A percentile compares a stretch with the other conserved stretches of the same genome.
These are phyloP conservation scores for Brachypodius melanocephalos DNA, from an alignment of 2,113 vertebrate genomes.

Conservation along the genomic window DNA sequence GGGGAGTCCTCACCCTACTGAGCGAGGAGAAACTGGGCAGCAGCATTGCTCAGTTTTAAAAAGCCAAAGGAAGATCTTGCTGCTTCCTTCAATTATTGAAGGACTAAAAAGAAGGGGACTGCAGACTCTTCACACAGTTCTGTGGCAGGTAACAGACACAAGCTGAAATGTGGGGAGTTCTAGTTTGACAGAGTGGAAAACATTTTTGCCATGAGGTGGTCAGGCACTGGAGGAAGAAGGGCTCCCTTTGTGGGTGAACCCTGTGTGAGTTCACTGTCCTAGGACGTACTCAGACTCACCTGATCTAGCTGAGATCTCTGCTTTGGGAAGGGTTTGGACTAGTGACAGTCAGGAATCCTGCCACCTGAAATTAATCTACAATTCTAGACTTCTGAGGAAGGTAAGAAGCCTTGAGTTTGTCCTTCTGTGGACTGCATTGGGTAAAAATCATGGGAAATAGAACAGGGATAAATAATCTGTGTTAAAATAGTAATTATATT, in stretches of 20 bases:
- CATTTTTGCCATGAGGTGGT: not conserved
- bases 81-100: not conserved
- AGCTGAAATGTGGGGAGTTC: not conserved
- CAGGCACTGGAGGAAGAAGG: not conserved
- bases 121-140: not conserved
- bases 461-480: not conserved
- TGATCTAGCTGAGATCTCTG: not conserved
- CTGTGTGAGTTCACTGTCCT: not conserved
- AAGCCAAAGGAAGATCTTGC: not conserved
- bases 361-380: not conserved
- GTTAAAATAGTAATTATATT: not conserved
- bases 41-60: not conserved
- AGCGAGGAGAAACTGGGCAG: not conserved
- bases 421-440: not conserved
- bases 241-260: not conserved
- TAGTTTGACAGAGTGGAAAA: not conserved
- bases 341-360: not conserved
- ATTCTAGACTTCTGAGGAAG: not conserved
- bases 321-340: not conserved
- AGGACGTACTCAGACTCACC: not conserved
- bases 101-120: not conserved
- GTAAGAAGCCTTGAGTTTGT: not conserved
- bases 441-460: not conserved
- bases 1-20: not conserved
- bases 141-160: not conserved